Conservation (phyloP, 2,797 vertebrate genomes). For the Pogoniulus pusillus region DNA sequence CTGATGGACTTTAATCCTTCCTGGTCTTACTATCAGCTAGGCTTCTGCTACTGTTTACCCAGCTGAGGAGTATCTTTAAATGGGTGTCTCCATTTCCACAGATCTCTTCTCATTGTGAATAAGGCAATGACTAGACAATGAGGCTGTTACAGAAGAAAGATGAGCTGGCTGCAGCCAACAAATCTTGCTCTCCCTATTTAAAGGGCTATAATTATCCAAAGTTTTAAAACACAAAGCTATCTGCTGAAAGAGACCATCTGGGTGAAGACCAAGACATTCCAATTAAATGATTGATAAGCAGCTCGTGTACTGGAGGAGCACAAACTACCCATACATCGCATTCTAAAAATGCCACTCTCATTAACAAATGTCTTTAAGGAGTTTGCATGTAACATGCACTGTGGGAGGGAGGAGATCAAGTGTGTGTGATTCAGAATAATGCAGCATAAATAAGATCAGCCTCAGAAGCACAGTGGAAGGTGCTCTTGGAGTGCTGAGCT, state of each 20-base stretch:
- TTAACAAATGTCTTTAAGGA: constrained; percentile 61
- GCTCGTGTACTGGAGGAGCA: constrained; percentile 47
- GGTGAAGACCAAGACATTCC: constrained; percentile 73
- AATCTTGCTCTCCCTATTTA: constrained; percentile 74
- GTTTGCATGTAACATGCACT: constrained; percentile 33
- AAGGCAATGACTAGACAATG: constrained; percentile 74
- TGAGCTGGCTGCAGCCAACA: constrained; percentile 74
- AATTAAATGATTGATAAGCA: constrained; percentile 68
- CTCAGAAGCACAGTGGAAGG: neutral
- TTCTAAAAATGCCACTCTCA: constrained; percentile 64
- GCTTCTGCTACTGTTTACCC: constrained; percentile 65
- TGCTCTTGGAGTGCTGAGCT: neutral
- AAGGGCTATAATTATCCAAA: constrained; percentile 80
- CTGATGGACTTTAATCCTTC: constrained; percentile 36
- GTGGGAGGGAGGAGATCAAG: constrained; percentile 45
- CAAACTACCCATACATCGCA: constrained; percentile 43
- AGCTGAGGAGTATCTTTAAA: constrained; percentile 58
- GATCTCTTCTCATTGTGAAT: constrained; percentile 66
- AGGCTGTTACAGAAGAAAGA: constrained; percentile 73
- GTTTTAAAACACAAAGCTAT: constrained; percentile 81
- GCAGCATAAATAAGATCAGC: constrained; percentile 31
- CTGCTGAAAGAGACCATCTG: constrained; percentile 80
- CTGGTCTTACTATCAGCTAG: constrained; percentile 1
- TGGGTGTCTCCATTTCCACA: constrained; percentile 57
- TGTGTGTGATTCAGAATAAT: constrained; percentile 3